phyloP scores from a whole-genome alignment of 2,797 vertebrate genomes.

The Heliangelus exortis region DNA sequence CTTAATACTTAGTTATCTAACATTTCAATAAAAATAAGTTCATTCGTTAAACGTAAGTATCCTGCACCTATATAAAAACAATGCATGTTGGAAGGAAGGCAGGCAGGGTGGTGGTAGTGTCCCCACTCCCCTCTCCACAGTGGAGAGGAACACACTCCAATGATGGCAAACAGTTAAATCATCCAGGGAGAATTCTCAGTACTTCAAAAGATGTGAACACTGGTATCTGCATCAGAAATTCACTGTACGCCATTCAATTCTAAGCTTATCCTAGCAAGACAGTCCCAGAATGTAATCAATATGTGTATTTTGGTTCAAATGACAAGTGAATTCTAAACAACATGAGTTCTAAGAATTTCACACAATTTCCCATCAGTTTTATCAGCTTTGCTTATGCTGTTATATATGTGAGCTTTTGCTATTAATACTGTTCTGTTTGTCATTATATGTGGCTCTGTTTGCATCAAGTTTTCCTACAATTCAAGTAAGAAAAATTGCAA shows the following conservation, averaged over 20 bases:
- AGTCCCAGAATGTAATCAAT: accelerated
- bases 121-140: neutral
- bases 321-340: neutral
- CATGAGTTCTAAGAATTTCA: neutral
- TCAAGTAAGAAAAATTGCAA: neutral
- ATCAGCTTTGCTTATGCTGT: neutral
- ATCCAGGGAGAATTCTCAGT: neutral
- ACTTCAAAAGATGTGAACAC: neutral
- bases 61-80: neutral
- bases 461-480: neutral
- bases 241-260: neutral
- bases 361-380: neutral
- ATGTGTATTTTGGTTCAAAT: neutral
- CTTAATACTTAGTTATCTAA: neutral
- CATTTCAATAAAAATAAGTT: neutral
- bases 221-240: neutral
- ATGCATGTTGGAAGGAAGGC: neutral
- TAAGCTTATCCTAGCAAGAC: neutral
- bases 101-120: neutral
- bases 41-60: neutral
- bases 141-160: neutral
- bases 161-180: neutral
- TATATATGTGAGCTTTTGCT: neutral
- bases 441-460: neutral
- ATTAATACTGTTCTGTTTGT: neutral